phyloP scores from a whole-genome alignment of 2,888 invertebrate species.

The Ferrisia virgata region DNA sequence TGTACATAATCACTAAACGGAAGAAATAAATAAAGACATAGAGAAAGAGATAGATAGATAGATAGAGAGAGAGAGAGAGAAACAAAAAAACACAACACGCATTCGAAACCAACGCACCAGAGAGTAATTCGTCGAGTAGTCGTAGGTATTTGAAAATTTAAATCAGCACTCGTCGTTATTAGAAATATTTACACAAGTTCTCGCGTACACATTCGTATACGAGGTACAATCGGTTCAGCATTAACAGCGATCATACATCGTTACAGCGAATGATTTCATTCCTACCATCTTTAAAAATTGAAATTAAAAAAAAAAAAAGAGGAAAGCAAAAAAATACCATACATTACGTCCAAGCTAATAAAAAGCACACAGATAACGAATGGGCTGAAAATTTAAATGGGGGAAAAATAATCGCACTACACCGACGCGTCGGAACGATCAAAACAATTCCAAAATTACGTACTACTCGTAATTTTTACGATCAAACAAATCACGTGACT shows the following conservation, averaged over 20 bases:
- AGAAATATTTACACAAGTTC: not conserved
- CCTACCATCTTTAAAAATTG: not conserved
- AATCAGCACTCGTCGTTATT: not conserved
- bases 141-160: not conserved
- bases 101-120: not conserved
- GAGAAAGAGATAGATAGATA: not conserved
- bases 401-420: not conserved
- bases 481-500: not conserved
- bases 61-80: not conserved
- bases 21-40: not conserved
- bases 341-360: not conserved
- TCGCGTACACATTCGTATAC: too few relatives aligned
- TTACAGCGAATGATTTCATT: not conserved
- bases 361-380: too few relatives aligned
- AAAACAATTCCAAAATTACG: not conserved
- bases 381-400: too few relatives aligned
- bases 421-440: not conserved
- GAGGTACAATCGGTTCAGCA: not conserved
- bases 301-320: not conserved
- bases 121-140: not conserved
- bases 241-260: not conserved
- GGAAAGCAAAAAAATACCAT: not conserved
- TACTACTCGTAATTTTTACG: not conserved
- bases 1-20: not conserved
- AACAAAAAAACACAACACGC: not conserved